Conservation (phyloP, 2,113 vertebrate species). For the Candoia aspera region DNA sequence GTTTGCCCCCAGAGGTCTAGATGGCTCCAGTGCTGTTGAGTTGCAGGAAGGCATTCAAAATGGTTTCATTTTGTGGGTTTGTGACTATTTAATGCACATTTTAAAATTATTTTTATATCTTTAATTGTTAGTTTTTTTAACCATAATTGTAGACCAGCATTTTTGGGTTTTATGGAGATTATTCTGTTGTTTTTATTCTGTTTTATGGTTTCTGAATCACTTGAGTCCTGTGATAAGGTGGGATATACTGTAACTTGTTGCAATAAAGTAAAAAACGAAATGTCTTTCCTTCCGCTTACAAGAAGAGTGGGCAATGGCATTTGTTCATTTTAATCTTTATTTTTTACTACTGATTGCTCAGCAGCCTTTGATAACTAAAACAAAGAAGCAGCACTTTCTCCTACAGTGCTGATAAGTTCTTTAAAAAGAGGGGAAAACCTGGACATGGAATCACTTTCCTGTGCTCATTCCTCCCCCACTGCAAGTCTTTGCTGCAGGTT, state of each 20-base stretch:
- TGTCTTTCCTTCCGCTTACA: not conserved
- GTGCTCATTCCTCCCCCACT: not conserved
- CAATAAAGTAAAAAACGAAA: not conserved
- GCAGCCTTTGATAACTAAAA: not conserved
- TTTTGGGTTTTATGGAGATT: not conserved
- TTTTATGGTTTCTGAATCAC: not conserved
- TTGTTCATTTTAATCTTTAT: not conserved
- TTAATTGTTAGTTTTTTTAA: not conserved
- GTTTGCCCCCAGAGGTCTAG: not conserved
- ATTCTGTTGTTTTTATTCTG: not conserved
- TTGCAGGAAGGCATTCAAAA: not conserved
- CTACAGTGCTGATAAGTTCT: not conserved
- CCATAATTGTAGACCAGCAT: not conserved
- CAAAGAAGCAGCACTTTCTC: not conserved
- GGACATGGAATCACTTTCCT: not conserved
- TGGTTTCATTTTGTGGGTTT: not conserved
- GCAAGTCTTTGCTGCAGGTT: not conserved
- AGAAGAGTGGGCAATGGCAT: not conserved
- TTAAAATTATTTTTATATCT: not conserved
- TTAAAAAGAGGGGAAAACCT: not conserved
- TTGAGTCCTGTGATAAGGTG: not conserved
- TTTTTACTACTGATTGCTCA: not conserved
- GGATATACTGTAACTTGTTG: not conserved
- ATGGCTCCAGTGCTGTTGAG: not conserved
- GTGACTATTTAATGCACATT: not conserved